These are phyloP conservation scores for Icerya purchasi DNA, from an alignment of 2,888 invertebrate species.

Conservation along the genomic window DNA sequence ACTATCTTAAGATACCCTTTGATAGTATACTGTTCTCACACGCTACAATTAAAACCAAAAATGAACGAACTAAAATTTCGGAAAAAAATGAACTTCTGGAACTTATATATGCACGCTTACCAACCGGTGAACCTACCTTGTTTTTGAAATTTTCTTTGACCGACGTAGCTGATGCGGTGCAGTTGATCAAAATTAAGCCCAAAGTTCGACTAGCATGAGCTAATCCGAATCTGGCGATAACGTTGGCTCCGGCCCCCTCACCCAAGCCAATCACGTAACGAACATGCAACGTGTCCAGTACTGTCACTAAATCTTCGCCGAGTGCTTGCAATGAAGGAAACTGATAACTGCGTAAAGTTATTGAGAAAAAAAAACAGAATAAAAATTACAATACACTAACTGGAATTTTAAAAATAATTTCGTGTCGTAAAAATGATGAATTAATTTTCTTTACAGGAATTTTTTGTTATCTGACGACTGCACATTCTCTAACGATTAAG, in stretches of 20 bases:
- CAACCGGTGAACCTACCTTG: conserved; percentile 42
- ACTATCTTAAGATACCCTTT: too few species aligned
- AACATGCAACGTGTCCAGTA: conserved; percentile 60
- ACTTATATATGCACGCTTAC: too few species aligned
- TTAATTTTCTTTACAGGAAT: not conserved
- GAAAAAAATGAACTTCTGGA: too few species aligned
- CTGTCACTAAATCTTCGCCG: conserved; percentile 59
- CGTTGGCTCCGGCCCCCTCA: conserved; percentile 74
- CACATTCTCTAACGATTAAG: too few species aligned
- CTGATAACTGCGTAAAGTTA: conserved; percentile 35
- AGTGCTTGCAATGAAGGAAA: conserved; percentile 63
- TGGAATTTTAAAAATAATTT: conserved; percentile 1
- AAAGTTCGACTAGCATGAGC: conserved; percentile 55
- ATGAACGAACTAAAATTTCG: too few species aligned
- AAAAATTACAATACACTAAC: not conserved
- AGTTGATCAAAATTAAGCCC: conserved; percentile 65
- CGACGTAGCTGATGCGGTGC: conserved; percentile 65
- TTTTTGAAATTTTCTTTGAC: conserved; percentile 68
- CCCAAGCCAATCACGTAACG: conserved; percentile 66
- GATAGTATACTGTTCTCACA: too few species aligned
- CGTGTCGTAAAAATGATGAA: not conserved
- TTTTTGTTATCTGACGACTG: too few species aligned
- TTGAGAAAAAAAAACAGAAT: not conserved
- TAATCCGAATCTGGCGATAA: conserved; percentile 61
- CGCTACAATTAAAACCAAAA: too few species aligned